phyloP scores from a whole-genome alignment of 2,888 invertebrate genomes.

The Cactoblastis cactorum region DNA sequence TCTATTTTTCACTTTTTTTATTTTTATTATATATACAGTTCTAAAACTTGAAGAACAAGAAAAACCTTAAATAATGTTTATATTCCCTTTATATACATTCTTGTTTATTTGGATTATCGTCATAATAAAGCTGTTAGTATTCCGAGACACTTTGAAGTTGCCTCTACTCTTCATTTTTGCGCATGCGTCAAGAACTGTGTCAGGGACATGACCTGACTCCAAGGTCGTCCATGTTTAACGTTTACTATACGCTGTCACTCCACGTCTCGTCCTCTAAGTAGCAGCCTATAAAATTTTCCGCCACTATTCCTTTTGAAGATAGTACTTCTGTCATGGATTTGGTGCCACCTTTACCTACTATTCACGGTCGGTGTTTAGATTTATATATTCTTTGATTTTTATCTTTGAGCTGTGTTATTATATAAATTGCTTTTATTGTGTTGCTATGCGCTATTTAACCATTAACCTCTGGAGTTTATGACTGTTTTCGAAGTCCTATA shows the following conservation, averaged over 20 bases:
- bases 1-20: too few relatives aligned
- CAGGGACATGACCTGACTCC: constrained; percentile 63
- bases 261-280: constrained; percentile 22
- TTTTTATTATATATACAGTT: too few relatives aligned
- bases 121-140: neutral
- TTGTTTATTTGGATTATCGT: too few relatives aligned
- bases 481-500: neutral
- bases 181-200: constrained; percentile 65
- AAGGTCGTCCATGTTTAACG: constrained; percentile 70
- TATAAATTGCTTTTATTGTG: neutral
- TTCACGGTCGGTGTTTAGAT: constrained; percentile 38
- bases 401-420: neutral
- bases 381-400: constrained; percentile 9
- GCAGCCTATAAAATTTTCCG: constrained; percentile 21
- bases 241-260: constrained; percentile 37
- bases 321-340: constrained; percentile 42
- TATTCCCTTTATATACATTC: too few relatives aligned
- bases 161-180: constrained; percentile 25
- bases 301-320: constrained; percentile 14
- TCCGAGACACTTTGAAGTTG: constrained; percentile 24
- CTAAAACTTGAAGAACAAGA: too few relatives aligned
- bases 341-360: constrained; percentile 40
- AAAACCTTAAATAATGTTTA: neutral
- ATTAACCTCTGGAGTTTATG: neutral
- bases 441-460: neutral